Base-by-base conservation (phyloP, 2,888 invertebrate species). In the Charanyca ferruginea region DNA sequence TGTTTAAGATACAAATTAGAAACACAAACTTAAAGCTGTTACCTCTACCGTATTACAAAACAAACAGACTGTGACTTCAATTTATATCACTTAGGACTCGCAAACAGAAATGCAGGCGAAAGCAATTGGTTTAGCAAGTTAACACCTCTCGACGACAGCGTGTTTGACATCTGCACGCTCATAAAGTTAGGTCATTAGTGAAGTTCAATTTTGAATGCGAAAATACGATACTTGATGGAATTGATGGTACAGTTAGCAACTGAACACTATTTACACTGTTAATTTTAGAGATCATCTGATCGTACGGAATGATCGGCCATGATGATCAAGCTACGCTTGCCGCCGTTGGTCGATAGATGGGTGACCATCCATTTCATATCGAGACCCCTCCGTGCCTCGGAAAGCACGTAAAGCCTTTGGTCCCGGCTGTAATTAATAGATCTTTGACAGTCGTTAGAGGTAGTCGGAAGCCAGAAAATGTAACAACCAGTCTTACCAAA, bases 121-220 rank as follows among this genome's bases (percentile, higher is more conserved):
- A 65, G 58, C 78, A 79, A 80, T 76, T 79, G 66, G 66, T 79
- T 81, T 66, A 79, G 47, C 53, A 48, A 62, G 64, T 64, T 66
- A 78, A 64, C 70, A 55, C 74, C 65, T 66, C 16, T 38, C 25
- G 38, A 51, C 53, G 48, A 48, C 60, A 53, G 22, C 32, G 11
- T 53, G 65, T 73, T 73, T 77, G 73, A 70, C 63, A 71, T 68
- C 71, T 52, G 13, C 22, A 32, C 63, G 52, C 38, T 64, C 61
- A 68, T 68, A 23, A 66, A 73, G 67, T 77, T 70, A 55, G 59
- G 23, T 70, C 51, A 73, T 64, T 71, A 59, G 25, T 71, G 51
- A n/a, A 51, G 54, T 53, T 66, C 63, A 23, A 73, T 57, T 64
- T 57, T 52, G 47, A 77, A 53, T 55, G 18, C 42, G 60, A 38